A percentile compares a stretch with the other conserved stretches of the same genome.
phyloP scores from a whole-genome alignment of 2,888 invertebrate genomes.

The Eupelmus urozonus region DNA sequence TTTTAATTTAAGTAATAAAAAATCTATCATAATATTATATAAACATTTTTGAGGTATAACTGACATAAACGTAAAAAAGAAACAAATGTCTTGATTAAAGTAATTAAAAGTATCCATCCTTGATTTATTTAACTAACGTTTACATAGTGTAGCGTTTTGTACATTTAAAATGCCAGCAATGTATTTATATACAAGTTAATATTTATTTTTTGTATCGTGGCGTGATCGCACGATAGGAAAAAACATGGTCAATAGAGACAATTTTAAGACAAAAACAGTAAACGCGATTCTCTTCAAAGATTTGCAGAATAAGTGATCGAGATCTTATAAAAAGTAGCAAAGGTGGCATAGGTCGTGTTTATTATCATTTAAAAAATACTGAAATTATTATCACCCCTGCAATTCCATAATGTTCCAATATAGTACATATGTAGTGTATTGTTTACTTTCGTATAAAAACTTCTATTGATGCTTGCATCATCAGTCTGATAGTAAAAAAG shows the following conservation, averaged over 20 bases:
- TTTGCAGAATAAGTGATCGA: constrained; percentile 11
- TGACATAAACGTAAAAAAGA: not conserved
- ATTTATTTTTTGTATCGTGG: constrained; percentile 21
- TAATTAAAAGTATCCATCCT: constrained; percentile 30
- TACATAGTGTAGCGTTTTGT: constrained; percentile 46
- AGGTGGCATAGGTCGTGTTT: constrained; percentile 28
- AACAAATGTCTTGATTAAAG: not conserved
- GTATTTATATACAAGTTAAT: constrained; percentile 55
- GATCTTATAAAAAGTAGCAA: constrained; percentile 56
- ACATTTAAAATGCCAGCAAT: constrained; percentile 53
- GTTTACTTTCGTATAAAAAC: constrained; percentile 37
- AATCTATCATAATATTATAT: not conserved
- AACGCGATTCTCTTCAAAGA: constrained; percentile 30
- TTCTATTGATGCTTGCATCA: constrained; percentile 34
- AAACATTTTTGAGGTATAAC: not conserved
- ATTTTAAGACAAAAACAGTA: constrained; percentile 19
- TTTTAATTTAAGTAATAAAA: too few species aligned
- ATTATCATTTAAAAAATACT: constrained; percentile 48
- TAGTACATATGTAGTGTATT: constrained; percentile 26
- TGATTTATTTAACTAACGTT: constrained; percentile 25
- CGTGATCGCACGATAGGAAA: constrained; percentile 25
- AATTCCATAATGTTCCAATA: constrained; percentile 52
- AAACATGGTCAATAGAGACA: constrained; percentile 18
- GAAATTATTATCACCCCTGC: constrained; percentile 53
- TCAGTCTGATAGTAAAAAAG: constrained; percentile 53